Base-by-base conservation (phyloP, 2,888 invertebrate species). In the Hermaeophaga mercurialis region DNA sequence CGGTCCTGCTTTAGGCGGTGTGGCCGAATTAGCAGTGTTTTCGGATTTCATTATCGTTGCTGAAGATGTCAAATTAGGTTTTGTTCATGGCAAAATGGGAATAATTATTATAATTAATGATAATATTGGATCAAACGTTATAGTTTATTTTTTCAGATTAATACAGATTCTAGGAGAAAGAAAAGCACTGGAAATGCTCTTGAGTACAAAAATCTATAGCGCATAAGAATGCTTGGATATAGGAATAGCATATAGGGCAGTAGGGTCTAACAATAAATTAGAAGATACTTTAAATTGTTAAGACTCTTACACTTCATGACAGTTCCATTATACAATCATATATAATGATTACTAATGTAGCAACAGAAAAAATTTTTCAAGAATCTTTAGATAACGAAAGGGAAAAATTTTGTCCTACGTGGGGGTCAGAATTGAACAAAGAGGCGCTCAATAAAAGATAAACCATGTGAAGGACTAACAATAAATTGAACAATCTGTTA, bases 31-130 rank as follows among this genome's bases (percentile, higher is more conserved):
- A 15, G 58, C 73, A 0, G 56, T 70, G 6, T 68, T 66, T 56
- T 70, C 71, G 45, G 75, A 76, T 62, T 73, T 65, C 54, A 66
- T 75, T 46, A 38, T 75, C 39, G 73, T 68, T 6, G 50, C 67
- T 3, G 70, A 71, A 18, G 60, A 72, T 62, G 70, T 70, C 7
- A 67, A 70, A 61, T 70, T 67, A 44, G 74, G 73, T 3, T 73
- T 74, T 50, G 71, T 76, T 2, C 74, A 76, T 14, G 74, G 72
- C 3, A 71, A 66, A 59, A 69, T 76, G 70, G 75, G 75, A 3
- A 70, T 76, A 17, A 66, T 66, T 3, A n/a, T n/a, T n/a, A n/a
- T n/a, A n/a, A n/a, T n/a, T n/a, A n/a, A n/a, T n/a, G n/a, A n/a
- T n/a, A n/a, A n/a, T n/a, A n/a, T n/a, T n/a, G n/a, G n/a, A n/a